Conservation (phyloP, 2,797 vertebrate genomes). For the Anolis apletophallus region DNA sequence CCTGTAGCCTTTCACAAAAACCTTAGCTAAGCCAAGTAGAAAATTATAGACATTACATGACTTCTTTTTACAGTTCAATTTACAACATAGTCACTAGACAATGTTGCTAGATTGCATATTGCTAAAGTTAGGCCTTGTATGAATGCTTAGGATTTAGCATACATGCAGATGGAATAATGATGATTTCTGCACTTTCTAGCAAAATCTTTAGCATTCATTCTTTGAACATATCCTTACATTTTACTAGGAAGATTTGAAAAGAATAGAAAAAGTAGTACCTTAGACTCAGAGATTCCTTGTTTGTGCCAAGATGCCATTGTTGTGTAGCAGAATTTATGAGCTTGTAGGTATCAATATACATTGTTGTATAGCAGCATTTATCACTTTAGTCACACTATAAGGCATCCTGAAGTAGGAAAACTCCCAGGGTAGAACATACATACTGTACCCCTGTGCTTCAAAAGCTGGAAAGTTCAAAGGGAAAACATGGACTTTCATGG, state of each 20-base stretch:
- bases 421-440: not conserved
- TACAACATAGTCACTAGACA: not conserved
- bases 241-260: not conserved
- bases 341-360: not conserved
- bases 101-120: not conserved
- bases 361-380: not conserved
- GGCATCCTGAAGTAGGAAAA: not conserved
- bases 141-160: not conserved
- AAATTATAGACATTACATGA: slow-evolving; percentile 1
- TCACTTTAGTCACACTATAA: not conserved
- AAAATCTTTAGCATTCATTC: not conserved
- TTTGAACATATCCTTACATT: not conserved
- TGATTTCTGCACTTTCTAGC: not conserved
- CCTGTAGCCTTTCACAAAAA: not conserved
- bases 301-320: too few relatives aligned
- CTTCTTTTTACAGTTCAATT: slow-evolving; percentile 6
- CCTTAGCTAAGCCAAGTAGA: not conserved
- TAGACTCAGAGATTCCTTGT: not conserved
- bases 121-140: not conserved
- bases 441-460: not conserved
- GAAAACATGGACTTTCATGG: too few relatives aligned
- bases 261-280: not conserved
- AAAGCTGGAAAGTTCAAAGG: not conserved
- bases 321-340: not conserved
- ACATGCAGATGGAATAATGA: not conserved